Percentiles rank a stretch among this genome's conserved stretches.
These are phyloP conservation scores for Chrysemys picta DNA, from an alignment of 2,113 vertebrate genomes.

Conservation along the genomic window DNA sequence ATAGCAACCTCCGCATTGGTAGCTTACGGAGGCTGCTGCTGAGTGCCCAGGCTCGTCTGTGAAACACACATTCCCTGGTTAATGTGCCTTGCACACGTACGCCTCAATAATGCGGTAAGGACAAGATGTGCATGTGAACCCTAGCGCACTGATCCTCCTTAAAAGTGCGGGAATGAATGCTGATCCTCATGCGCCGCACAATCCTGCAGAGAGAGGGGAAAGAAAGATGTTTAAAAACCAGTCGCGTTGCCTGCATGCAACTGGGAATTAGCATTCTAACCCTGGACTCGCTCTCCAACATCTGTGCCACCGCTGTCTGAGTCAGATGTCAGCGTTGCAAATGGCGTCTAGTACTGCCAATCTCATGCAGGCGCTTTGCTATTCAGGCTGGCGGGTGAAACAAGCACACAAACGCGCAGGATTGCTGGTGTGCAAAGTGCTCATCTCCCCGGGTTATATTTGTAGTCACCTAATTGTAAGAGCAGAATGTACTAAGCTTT, in stretches of 20 bases:
- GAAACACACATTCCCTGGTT: neutral
- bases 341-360: neutral
- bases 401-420: fast-evolving
- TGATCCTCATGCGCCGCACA: neutral
- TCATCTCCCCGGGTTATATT: constrained; percentile 33
- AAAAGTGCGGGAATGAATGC: neutral
- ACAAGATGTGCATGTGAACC: neutral
- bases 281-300: neutral
- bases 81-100: neutral
- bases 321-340: neutral
- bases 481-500: constrained; percentile 60
- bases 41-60: neutral
- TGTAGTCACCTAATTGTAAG: constrained; percentile 64
- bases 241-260: no score
- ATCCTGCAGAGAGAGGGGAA: neutral
- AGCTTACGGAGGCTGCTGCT: no score
- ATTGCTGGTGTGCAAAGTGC: fast-evolving
- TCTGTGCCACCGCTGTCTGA: neutral
- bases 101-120: neutral
- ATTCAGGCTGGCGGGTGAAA: neutral
- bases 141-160: neutral
- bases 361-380: neutral
- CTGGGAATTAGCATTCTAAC: neutral
- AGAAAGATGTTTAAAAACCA: neutral
- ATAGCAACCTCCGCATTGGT: neutral